These are phyloP conservation scores for Cephalopachus bancanus DNA, from an alignment of 2,797 vertebrate species.

Conservation along the genomic window DNA sequence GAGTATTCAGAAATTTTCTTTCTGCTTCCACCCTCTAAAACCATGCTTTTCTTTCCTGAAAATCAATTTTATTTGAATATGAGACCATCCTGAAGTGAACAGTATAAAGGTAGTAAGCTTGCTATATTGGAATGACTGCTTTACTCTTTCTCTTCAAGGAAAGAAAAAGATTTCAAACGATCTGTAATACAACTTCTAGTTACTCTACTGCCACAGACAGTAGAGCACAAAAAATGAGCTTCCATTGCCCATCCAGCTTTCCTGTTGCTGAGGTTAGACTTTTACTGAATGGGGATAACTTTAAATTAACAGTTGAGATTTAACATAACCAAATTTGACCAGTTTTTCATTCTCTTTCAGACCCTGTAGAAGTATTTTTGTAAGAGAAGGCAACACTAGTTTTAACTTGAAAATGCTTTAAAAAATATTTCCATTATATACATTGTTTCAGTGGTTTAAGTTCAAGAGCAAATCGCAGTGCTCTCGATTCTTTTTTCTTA, in stretches of 20 bases:
- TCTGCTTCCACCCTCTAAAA: not conserved
- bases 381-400: not conserved
- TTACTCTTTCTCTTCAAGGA: constrained; percentile 26
- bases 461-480: constrained; percentile 51
- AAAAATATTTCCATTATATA: constrained; percentile 29
- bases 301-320: constrained; percentile 51
- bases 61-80: constrained; percentile 70
- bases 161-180: not conserved
- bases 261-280: not conserved
- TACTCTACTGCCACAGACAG: constrained; percentile 17
- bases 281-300: constrained; percentile 52
- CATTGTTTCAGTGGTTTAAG: constrained; percentile 52
- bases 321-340: constrained; percentile 49
- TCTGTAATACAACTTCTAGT: not conserved
- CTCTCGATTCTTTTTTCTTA: constrained; percentile 18
- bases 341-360: constrained; percentile 52
- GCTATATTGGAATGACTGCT: not conserved
- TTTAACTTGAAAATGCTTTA: constrained; percentile 52
- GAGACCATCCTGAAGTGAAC: constrained; percentile 12
- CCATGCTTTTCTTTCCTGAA: not conserved
- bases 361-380: constrained; percentile 9
- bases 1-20: not conserved
- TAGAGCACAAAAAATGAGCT: not conserved
- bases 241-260: not conserved
- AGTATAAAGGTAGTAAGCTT: constrained; percentile 25